phyloP scores from a whole-genome alignment of 37 sponge, comb jelly and placozoan genomes.

The Lycopodina hypogea region DNA sequence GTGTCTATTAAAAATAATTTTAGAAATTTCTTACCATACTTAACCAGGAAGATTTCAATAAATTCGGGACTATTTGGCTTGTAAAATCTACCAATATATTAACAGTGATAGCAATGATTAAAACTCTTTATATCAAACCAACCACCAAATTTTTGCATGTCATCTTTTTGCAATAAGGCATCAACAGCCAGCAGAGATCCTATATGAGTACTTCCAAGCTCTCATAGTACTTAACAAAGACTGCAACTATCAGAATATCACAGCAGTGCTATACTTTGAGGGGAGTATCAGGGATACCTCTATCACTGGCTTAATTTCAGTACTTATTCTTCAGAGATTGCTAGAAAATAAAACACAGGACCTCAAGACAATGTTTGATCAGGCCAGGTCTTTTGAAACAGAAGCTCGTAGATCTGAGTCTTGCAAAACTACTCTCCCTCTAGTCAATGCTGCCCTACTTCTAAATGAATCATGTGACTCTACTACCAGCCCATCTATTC shows the following conservation, averaged over 20 bases:
- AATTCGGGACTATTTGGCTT: too few species aligned
- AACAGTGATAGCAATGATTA: neutral
- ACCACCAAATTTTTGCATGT: conserved; percentile 11
- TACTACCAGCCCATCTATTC: neutral
- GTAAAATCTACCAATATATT: too few species aligned
- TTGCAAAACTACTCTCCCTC: neutral
- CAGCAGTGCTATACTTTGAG: neutral
- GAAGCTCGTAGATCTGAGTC: conserved; percentile 4
- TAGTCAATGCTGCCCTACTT: neutral
- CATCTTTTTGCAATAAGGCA: conserved; percentile 1
- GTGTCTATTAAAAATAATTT: too few species aligned
- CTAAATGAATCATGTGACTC: neutral
- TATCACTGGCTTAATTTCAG: conserved; percentile 8
- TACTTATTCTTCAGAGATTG: conserved; percentile 1
- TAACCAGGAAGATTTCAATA: too few species aligned
- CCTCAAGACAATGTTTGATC: neutral
- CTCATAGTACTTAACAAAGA: neutral
- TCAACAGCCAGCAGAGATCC: neutral
- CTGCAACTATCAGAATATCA: conserved; percentile 2
- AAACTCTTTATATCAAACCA: conserved; percentile 7
- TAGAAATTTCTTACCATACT: too few species aligned
- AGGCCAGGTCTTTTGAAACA: conserved; percentile 5
- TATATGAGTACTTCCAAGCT: conserved; percentile 6
- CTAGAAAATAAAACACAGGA: conserved; percentile 18
- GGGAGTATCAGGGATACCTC: neutral